Conservation (phyloP, 2,797 vertebrate genomes). For the Tragopan temminckii region DNA sequence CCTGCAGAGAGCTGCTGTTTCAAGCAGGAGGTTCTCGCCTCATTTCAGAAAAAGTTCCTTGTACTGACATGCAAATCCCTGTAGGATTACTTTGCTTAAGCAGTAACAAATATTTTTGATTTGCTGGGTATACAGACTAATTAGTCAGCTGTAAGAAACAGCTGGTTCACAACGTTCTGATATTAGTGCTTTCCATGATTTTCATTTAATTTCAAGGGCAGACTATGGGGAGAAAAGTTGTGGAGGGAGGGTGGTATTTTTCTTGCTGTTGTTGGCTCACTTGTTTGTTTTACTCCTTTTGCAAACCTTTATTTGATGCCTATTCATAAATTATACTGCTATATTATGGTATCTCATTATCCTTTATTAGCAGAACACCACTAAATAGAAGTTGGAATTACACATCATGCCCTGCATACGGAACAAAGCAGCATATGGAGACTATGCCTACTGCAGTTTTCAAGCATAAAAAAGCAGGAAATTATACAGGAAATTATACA, state of each 20-base stretch:
- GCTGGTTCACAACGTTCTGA: constrained; percentile 66
- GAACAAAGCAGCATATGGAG: constrained; percentile 48
- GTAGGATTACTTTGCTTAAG: constrained; percentile 6
- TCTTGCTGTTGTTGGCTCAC: background rate
- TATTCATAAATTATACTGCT: constrained; percentile 75
- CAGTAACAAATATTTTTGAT: constrained; percentile 63
- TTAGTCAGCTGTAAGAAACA: constrained; percentile 75
- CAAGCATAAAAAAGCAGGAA: constrained; percentile 44
- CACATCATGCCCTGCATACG: constrained; percentile 24
- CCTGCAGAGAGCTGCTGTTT: background rate
- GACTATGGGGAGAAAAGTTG: constrained; percentile 50
- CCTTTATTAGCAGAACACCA: constrained; percentile 74
- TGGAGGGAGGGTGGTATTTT: background rate
- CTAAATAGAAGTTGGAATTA: constrained; percentile 74
- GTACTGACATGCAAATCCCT: constrained; percentile 1
- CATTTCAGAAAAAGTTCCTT: background rate
- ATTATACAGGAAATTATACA: constrained; percentile 53
- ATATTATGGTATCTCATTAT: constrained; percentile 74
- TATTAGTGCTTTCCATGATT: constrained; percentile 53
- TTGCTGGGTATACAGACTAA: constrained; percentile 54
- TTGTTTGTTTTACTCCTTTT: constrained; percentile 73
- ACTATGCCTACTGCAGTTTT: constrained; percentile 29
- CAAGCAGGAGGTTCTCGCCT: background rate
- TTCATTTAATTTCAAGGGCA: constrained; percentile 64
- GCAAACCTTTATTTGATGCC: constrained; percentile 67